Evolutionary conservation across 2,888 invertebrate genomes (phyloP).

Genomic region (Brachypalpus laphriformis): DNA sequence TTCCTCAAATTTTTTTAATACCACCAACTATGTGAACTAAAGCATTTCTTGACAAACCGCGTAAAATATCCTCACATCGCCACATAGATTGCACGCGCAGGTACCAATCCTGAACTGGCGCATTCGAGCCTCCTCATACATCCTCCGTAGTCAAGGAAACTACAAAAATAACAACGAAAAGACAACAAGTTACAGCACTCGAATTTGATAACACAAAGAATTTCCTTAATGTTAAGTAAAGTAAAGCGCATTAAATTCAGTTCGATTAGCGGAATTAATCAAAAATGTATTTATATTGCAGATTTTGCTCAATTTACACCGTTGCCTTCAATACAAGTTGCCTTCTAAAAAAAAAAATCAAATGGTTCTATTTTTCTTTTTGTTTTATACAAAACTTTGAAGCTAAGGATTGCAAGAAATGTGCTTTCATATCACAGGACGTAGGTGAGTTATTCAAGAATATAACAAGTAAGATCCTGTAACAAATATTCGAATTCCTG

Average conservation of each 20-base stretch:
- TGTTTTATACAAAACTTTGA: constrained; percentile 37
- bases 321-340: constrained; percentile 62
- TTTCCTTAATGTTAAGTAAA: constrained; percentile 35
- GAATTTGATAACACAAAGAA: constrained; percentile 52
- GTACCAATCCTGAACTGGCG: constrained; percentile 40
- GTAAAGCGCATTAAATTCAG: constrained; percentile 15
- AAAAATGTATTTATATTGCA: background rate
- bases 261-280: background rate
- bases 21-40: background rate
- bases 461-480: too few relatives aligned
- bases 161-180: constrained; percentile 71
- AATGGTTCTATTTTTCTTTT: constrained; percentile 37
- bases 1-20: background rate
- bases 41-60: background rate
- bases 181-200: constrained; percentile 72
- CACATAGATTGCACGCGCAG: constrained; percentile 36
- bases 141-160: constrained; percentile 70
- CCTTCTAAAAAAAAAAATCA: constrained; percentile 41
- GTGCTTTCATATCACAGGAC: constrained; percentile 35
- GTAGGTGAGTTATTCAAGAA: constrained; percentile 20
- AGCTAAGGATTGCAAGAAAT: constrained; percentile 38
- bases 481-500: too few relatives aligned
- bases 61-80: background rate
- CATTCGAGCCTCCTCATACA: constrained; percentile 6
- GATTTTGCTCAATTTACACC: constrained; percentile 46